phyloP scores from a whole-genome alignment of 2,113 vertebrate species.

The Megaceryle torquata region DNA sequence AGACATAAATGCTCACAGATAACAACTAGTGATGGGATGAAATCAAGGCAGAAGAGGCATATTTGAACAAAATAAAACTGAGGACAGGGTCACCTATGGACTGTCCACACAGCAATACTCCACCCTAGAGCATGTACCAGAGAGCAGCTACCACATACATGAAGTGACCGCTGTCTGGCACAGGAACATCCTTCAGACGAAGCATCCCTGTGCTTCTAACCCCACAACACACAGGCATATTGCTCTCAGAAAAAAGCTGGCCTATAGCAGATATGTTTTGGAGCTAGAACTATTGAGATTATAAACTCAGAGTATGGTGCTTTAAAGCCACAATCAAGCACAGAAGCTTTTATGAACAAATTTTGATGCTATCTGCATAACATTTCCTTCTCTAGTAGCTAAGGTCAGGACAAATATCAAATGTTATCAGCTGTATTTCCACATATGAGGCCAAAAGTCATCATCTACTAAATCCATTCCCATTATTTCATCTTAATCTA shows the following conservation, averaged over 20 bases:
- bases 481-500: background rate
- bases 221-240: background rate
- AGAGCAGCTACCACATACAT: background rate
- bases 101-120: background rate
- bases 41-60: background rate
- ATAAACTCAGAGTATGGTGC: background rate
- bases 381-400: background rate
- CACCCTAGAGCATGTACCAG: background rate
- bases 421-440: background rate
- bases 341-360: background rate
- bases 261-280: background rate
- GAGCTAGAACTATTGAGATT: background rate
- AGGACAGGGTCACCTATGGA: accelerated
- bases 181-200: background rate
- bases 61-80: background rate
- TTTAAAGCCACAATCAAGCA: background rate
- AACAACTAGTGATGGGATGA: background rate
- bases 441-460: background rate
- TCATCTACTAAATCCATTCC: background rate
- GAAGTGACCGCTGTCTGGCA: background rate
- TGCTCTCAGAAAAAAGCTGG: background rate
- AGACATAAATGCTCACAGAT: background rate
- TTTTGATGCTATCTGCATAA: background rate
- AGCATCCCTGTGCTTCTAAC: background rate
- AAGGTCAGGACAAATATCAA: background rate